Percentiles rank a stretch among this genome's conserved stretches.
Conservation (phyloP, 2,113 vertebrate genomes). For the Pagrus major region DNA sequence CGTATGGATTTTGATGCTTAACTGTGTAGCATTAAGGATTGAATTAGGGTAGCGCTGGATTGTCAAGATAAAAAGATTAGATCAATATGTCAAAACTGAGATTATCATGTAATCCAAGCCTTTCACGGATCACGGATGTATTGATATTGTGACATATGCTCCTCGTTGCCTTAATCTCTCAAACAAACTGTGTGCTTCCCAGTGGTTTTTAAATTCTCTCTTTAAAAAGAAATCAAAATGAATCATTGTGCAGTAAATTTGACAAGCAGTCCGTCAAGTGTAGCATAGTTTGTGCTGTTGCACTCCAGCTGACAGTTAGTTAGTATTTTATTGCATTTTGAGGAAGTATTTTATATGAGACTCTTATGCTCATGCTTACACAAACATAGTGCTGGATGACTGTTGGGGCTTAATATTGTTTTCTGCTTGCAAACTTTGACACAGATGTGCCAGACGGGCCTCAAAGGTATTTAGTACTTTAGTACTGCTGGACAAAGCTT, state of each 20-base stretch:
- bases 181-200: not conserved
- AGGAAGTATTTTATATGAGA: not conserved
- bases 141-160: conserved; percentile 2
- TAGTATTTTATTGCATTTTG: not conserved
- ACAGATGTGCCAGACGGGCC: not conserved
- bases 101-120: conserved; percentile 30
- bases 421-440: conserved; percentile 9
- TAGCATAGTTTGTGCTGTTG: not conserved
- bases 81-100: conserved; percentile 17
- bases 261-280: not conserved
- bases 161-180: not conserved
- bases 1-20: conserved; percentile 3
- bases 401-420: conserved; percentile 2
- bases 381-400: not conserved
- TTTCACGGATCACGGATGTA: conserved; percentile 18
- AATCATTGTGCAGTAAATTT: not conserved
- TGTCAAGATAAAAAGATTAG: conserved; percentile 22
- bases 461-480: conserved; percentile 1
- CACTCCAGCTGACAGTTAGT: not conserved
- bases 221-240: not conserved
- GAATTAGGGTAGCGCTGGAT: not conserved
- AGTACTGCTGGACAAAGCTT: conserved; percentile 8
- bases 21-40: conserved; percentile 6
- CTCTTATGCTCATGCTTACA: not conserved
- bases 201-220: not conserved